Conservation (phyloP, 2,888 invertebrate species). For the Tinea pellionella region DNA sequence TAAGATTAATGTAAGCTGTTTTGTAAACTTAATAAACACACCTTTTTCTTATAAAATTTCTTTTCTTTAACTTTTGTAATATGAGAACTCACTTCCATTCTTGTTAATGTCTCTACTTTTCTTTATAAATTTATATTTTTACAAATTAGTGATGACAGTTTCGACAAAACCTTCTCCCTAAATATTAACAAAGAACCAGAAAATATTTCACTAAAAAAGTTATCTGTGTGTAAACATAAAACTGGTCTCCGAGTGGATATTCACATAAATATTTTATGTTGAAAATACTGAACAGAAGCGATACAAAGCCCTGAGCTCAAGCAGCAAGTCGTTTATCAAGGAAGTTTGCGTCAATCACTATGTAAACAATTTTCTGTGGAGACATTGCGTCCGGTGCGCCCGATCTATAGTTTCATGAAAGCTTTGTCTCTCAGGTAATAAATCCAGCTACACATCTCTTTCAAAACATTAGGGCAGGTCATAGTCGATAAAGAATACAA, state of each 20-base stretch:
- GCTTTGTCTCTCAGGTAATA: background rate
- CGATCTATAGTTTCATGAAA: background rate
- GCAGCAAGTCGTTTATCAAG: slow-evolving; percentile 10
- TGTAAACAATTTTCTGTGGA: background rate
- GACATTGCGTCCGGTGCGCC: background rate
- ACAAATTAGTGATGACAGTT: no score
- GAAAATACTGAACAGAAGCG: background rate
- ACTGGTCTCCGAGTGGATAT: background rate
- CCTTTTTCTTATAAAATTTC: slow-evolving; percentile 25
- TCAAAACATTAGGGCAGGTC: background rate
- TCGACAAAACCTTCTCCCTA: no score
- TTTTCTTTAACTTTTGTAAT: slow-evolving; percentile 18
- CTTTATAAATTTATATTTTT: background rate
- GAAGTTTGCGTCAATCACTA: slow-evolving; percentile 1
- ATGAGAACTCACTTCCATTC: background rate
- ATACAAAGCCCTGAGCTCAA: slow-evolving; percentile 8
- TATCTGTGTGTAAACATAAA: background rate
- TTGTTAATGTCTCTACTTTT: background rate
- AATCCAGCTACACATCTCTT: background rate
- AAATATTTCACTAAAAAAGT: no score
- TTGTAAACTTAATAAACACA: slow-evolving; percentile 48
- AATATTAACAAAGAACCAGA: no score
- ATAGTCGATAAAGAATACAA: no score
- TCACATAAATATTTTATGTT: background rate
- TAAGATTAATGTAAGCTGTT: slow-evolving; percentile 55